These are phyloP conservation scores for Bombus superbus DNA, from an alignment of 1,140 invertebrate genomes.

Conservation along the genomic window DNA sequence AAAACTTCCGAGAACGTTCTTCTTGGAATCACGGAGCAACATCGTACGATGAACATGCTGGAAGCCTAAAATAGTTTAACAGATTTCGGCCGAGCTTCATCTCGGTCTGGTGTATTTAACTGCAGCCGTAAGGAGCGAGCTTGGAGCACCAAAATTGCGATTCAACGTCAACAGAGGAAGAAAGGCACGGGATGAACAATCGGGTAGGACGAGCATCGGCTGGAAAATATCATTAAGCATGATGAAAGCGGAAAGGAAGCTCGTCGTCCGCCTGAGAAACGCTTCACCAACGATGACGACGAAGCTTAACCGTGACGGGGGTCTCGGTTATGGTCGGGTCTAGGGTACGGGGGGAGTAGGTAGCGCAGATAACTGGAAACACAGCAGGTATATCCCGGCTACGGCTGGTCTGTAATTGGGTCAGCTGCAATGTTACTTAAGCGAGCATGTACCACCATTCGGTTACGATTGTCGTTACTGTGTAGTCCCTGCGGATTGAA, in stretches of 20 bases:
- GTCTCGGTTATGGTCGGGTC: background rate
- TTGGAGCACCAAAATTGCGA: background rate
- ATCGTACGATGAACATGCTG: accelerated
- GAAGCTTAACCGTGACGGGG: background rate
- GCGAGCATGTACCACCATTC: slow-evolving; percentile 59
- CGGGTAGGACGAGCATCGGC: background rate
- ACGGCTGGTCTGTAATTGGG: slow-evolving; percentile 57
- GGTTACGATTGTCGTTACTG: slow-evolving; percentile 60
- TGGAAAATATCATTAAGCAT: background rate
- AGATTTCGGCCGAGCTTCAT: background rate
- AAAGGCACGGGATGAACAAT: background rate
- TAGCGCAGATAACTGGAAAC: slow-evolving; percentile 21
- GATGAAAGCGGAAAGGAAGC: background rate
- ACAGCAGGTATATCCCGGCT: slow-evolving; percentile 29
- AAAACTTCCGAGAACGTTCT: background rate
- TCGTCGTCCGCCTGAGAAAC: background rate
- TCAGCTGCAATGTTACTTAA: slow-evolving; percentile 60
- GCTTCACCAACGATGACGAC: background rate
- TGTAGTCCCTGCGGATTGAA: slow-evolving; percentile 53
- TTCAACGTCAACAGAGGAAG: background rate
- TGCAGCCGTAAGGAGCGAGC: background rate
- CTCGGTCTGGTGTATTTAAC: background rate
- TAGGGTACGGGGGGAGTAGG: background rate
- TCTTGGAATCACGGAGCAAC: too few species aligned
- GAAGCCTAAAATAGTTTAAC: background rate